These are phyloP conservation scores for Zeus faber DNA, from an alignment of 2,113 vertebrate species.

Conservation along the genomic window DNA sequence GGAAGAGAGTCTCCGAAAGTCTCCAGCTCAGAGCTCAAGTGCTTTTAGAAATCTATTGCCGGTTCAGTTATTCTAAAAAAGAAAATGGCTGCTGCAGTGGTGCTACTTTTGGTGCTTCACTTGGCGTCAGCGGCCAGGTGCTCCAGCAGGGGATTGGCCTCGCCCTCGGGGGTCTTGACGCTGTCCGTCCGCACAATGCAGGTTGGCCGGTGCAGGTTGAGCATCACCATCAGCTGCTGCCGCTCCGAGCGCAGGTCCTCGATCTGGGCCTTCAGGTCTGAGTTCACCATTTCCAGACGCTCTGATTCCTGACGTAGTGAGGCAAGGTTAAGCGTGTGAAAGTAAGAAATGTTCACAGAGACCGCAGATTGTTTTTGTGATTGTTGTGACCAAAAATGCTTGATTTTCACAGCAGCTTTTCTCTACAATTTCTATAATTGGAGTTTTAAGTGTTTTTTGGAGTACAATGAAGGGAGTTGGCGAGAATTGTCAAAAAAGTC, in stretches of 20 bases:
- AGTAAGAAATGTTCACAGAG: neutral
- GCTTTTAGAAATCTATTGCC: slow-evolving; percentile 57
- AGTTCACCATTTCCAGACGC: slow-evolving; percentile 91
- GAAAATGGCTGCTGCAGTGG: slow-evolving; percentile 28
- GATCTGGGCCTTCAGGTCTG: slow-evolving; percentile 92
- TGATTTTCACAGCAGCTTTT: too few species aligned
- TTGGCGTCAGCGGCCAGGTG: slow-evolving; percentile 77
- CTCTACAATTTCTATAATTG: too few species aligned
- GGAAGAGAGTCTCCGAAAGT: slow-evolving; percentile 59
- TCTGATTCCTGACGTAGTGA: slow-evolving; percentile 84
- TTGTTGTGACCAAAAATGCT: too few species aligned
- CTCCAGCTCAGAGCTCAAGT: slow-evolving; percentile 63
- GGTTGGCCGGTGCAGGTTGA: slow-evolving; percentile 91
- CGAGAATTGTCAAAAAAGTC: too few species aligned
- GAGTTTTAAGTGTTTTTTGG: too few species aligned
- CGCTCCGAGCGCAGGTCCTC: slow-evolving; percentile 92
- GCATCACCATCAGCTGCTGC: slow-evolving; percentile 93
- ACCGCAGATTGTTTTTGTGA: too few species aligned
- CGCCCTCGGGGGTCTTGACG: slow-evolving; percentile 85
- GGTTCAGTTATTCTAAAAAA: slow-evolving; percentile 19
- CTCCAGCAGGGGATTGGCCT: slow-evolving; percentile 85
- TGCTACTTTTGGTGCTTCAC: slow-evolving; percentile 40
- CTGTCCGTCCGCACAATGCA: slow-evolving; percentile 95
- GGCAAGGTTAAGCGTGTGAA: neutral
- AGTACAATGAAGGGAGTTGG: too few species aligned